Base-by-base conservation (phyloP, 2,888 invertebrate species). In the Synergus gifuensis region DNA sequence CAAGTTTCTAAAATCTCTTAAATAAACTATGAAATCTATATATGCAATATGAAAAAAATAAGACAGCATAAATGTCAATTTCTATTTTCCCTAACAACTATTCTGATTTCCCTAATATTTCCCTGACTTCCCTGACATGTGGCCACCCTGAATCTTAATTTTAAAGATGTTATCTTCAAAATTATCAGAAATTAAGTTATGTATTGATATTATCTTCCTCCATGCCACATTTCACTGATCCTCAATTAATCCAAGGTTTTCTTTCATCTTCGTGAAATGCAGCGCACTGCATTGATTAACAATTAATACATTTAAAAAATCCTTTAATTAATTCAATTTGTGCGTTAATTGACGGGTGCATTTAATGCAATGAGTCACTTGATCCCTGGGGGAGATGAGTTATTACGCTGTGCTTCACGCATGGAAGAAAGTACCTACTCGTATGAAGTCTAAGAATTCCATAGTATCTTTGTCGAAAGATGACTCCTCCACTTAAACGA, bases 351-450 rank as follows among this genome's bases (percentile, higher is more conserved):
- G 83, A 73, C 82, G 78, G 81, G 83, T 79, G 83, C 85, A 88
- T 86, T 88, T 87, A 87, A 83, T 78, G 83, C 85, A 87, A 86
- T 85, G 86, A 87, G 85, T 86, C 86, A 88, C 84, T 86, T 87
- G 85, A 88, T 87, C 84, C 82, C 80, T 82, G 86, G 81, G 60
- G 77, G 79, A 83, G 82, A 84, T 44, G 80, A 79, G 76, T 76
- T 62, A 82, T 81, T 63, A 76, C 18, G 36, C 46, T 62, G 76
- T 42, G 76, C 63, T 63, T 76, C 54, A 73, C 77, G 73, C 78
- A 78, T 76, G 63, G 79, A 73, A 78, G 77, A 82, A 84, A 80
- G 77, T 82, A 78, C 62, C 54, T 73, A 73, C 54, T 73, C 54
- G 66, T 62, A 62, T 80, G 66, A 67, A 77, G 76, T 77, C 62